Evolutionary conservation across 2,113 vertebrate genomes (phyloP).

Genomic region (Eidolon helvum): DNA sequence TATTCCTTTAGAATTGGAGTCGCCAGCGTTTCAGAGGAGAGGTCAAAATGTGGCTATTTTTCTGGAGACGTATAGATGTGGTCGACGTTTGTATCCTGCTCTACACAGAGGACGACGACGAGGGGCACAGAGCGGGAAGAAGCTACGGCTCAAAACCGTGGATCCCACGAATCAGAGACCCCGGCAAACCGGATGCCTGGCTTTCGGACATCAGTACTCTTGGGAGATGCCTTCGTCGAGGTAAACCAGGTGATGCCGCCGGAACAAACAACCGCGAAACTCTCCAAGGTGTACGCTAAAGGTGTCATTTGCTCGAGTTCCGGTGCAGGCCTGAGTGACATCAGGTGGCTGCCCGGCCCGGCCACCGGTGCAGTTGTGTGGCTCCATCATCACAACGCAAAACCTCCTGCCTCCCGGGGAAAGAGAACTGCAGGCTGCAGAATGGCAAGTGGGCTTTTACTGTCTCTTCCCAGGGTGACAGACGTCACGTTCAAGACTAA

Average conservation of each 20-base stretch:
- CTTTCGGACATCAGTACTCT: too few species aligned
- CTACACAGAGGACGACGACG: not conserved
- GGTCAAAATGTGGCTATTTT: slow-evolving; percentile 22
- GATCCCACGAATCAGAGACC: not conserved
- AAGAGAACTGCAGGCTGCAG: not conserved
- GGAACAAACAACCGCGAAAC: not conserved
- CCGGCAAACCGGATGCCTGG: fast-evolving
- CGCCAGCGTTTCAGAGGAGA: slow-evolving; percentile 3
- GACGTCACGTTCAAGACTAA: not conserved
- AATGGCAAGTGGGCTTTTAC: not conserved
- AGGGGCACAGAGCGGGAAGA: not conserved
- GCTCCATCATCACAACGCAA: not conserved
- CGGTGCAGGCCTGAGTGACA: not conserved
- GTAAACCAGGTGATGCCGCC: not conserved
- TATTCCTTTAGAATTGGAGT: slow-evolving; percentile 25
- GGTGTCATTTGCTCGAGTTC: not conserved
- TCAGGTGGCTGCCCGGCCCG: not conserved
- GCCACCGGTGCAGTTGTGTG: too few species aligned
- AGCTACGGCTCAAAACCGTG: not conserved
- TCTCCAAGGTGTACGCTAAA: too few species aligned
- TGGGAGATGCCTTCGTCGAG: not conserved
- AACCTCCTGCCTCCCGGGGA: not conserved
- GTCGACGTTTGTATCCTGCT: not conserved
- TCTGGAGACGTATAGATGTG: not conserved
- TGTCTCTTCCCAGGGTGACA: not conserved